Base-by-base conservation (phyloP, 2,113 vertebrate genomes). In the Martes martes region DNA sequence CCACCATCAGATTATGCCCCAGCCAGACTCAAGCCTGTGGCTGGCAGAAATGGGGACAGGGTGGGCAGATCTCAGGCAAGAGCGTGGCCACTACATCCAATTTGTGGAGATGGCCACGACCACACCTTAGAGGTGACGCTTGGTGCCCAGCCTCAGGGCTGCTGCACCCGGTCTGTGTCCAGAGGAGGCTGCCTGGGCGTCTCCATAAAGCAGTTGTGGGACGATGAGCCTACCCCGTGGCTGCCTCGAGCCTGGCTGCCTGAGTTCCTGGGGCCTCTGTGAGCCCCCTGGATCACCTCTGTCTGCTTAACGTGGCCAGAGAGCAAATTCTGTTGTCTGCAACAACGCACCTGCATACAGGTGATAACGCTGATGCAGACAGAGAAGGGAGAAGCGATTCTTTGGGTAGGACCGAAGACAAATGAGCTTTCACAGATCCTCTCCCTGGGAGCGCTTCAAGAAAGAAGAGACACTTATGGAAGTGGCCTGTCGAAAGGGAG, bases 221-320 rank as follows among this genome's bases (percentile, higher is more conserved):
- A 11, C 0, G 0, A 18, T 1, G 8, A 9, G 4, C 26, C 55
- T 28, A 80, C 47, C 1, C 28, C 0, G 7, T 1, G 2, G 78
- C 55, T 69, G 69, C 19, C 79, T 28, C 1, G 6, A 42, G 47
- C n/a, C 42, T 4, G 39, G 59, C 23, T 7, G 28, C 31, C 63
- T 4, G 67, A n/a, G 63, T 33, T 14, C n/a, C 42, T 33, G 19
- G 31, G 63, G 59, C 39, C 69, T 24, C 74, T 14, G 39, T 0
- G 55, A 78, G 31, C 18, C 42, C 76, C 59, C 1, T 4, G 4
- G 26, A 42, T 2, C 6, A 8, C 42, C 47, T 88, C n/a, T 31
- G 42, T 63, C 78, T 31, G 69, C 80, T 96, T 57, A 33, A 45
- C 57, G 36, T 33, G 87, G 26, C 67, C 79, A 18, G 39, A 52